phyloP scores from a whole-genome alignment of 2,113 vertebrate genomes.

The Pampusana beccarii region DNA sequence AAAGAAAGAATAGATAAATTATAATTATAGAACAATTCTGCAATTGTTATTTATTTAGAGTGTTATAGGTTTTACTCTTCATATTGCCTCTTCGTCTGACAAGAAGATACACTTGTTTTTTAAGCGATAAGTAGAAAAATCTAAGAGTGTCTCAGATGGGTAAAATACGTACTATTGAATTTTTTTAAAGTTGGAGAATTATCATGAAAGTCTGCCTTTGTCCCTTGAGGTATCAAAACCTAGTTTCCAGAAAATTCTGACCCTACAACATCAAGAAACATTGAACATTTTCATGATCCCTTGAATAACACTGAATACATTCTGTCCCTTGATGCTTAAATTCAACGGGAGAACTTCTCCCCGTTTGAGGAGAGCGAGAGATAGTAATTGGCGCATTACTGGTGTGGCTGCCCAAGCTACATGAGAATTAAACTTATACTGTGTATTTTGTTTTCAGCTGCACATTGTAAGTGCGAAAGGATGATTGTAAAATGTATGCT shows the following conservation, averaged over 20 bases:
- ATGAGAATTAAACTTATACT: background rate
- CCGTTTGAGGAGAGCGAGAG: background rate
- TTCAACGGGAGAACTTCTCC: background rate
- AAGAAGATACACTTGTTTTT: background rate
- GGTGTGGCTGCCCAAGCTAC: background rate
- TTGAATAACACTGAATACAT: background rate
- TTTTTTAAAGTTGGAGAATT: background rate
- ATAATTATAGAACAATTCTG: background rate
- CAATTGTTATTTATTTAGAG: background rate
- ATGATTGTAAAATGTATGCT: background rate
- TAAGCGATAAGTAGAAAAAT: background rate
- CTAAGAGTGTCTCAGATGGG: background rate
- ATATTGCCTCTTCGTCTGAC: background rate
- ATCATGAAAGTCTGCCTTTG: background rate
- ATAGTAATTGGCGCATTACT: background rate
- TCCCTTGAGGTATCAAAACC: background rate
- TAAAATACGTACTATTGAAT: background rate
- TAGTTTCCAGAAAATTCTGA: background rate
- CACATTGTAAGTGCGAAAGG: background rate
- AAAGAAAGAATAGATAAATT: background rate
- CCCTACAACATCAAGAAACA: background rate
- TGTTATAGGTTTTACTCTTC: background rate
- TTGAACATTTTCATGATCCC: background rate
- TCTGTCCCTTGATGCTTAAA: background rate
- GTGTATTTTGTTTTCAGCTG: background rate